Base-by-base conservation (phyloP, 2,888 invertebrate species). In the Drosophila bunnanda region DNA sequence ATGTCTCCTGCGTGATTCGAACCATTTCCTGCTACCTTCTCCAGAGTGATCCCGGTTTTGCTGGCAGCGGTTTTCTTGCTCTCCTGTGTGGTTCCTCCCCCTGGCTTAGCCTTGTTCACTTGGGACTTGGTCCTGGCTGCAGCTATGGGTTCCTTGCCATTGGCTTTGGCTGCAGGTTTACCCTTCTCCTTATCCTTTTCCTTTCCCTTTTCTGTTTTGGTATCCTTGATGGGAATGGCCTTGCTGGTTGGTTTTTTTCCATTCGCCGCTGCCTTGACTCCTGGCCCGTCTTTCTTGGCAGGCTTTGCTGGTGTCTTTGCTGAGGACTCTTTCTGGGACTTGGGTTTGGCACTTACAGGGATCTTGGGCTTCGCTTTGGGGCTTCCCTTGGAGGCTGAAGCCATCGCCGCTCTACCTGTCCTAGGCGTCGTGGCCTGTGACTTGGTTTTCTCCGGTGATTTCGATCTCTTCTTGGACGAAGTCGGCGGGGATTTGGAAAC, bases 331-430 rank as follows among this genome's bases (percentile, higher is more conserved):
- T 83, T 76, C 25, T 80, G 79, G 8, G 82, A 76, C 54, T 82
- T 68, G 79, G 91, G 91, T 91, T 92, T 92, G 91, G 92, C 92
- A 92, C 92, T 91, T 80, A 84, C 73, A 48, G 89, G 79, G 72
- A 89, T 85, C 43, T 65, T 75, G 6, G 70, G 43, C 44, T 85
- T 88, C 8, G 66, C 28, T 34, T 59, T 75, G 20, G 82, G 70
- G 28, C 64, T 68, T 7, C 76, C 53, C 86, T 52, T 65, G 9
- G 87, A 88, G 89, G 89, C 89, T 82, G 54, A 76, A 13, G 38
- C 69, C 88, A 88, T 89, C 85, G 60, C 76, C n/a, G 46, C 56
- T 59, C 76, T 60, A 1, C 67, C 22, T 13, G 56, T 57, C 34
- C 67, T 75, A 1, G 75, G 39, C 7, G 74, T 48, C 10, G 13